Percentiles rank a stretch among this genome's conserved stretches.
These are phyloP conservation scores for Sebastes diploproa DNA, from an alignment of 2,797 vertebrate species.

Conservation along the genomic window DNA sequence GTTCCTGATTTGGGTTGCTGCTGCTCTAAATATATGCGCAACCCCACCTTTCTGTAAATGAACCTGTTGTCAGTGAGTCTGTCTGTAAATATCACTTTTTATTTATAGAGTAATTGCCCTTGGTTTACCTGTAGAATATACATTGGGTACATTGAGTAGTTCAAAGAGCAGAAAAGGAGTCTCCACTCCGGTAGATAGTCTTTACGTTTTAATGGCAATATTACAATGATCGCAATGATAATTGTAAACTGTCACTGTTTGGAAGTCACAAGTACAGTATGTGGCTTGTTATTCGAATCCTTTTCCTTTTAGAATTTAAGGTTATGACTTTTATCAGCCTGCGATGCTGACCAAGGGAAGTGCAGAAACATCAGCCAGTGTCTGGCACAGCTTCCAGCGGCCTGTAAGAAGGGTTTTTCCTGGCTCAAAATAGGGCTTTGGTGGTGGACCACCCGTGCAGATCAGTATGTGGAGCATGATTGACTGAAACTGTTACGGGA, in stretches of 20 bases:
- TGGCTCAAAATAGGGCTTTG: slow-evolving; percentile 20
- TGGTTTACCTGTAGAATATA: neutral
- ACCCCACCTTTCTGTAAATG: slow-evolving; percentile 33
- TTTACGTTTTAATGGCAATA: neutral
- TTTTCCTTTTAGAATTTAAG: slow-evolving; percentile 14
- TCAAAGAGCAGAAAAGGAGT: neutral
- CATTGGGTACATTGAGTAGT: neutral
- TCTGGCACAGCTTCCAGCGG: slow-evolving; percentile 27
- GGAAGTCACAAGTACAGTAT: neutral
- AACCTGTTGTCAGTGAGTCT: slow-evolving; percentile 32
- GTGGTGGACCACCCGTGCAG: slow-evolving; percentile 49
- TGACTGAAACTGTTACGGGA: slow-evolving; percentile 20
- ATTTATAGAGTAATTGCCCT: slow-evolving; percentile 9
- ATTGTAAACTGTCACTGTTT: neutral
- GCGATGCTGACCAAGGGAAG: slow-evolving; percentile 12
- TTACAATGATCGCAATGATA: neutral
- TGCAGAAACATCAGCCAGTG: slow-evolving; percentile 23
- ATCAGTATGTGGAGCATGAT: slow-evolving; percentile 23
- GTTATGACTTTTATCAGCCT: slow-evolving; percentile 19
- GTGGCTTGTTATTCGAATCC: neutral
- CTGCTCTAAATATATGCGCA: slow-evolving; percentile 29
- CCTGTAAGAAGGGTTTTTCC: slow-evolving; percentile 36
- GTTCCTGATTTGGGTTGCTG: slow-evolving; percentile 36
- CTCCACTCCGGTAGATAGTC: neutral
- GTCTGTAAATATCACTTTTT: slow-evolving; percentile 38